Evolutionary conservation across 2,113 vertebrate species (phyloP), one percentile per base, ranked within the genome.

Genomic region (Egretta garzetta): DNA sequence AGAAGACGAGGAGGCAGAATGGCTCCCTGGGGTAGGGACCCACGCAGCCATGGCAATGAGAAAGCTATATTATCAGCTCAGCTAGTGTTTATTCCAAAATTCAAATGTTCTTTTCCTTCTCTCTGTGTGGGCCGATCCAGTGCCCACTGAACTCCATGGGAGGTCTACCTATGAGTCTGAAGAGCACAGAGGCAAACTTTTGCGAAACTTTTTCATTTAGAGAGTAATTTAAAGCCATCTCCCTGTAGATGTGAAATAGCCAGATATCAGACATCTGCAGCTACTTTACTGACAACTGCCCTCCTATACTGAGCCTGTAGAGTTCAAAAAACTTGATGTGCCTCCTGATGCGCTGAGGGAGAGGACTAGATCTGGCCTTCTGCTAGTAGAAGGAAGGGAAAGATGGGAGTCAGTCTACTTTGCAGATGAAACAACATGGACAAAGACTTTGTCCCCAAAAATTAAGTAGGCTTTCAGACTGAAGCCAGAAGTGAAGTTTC

Each of bases 251-350:
- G 58, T 49, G 49, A 52, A 82, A 88, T 17, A 88, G 24, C 23
- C 82, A 82, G 85, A 63, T 77, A 88, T 43, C 73, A 91, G 55
- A 63, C 56, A 91, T 33, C 39, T 75, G 53, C 77, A 75, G 66
- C 80, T 52, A 47, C 66, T 63, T 75, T 47, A 80, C 68, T 86
- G 87, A 56, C 55, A 95, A 63, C 26, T 86, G 67, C 83, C 76
- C 47, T 92, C 73, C 89, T 56, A 23, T 22, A 37, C 56, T 8
- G 50, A 87, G 81, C 64, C 68, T 55, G 50, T 30, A 32, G 66
- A 49, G 39, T 60, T 64, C 8, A 18, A 63, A 81, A 56, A 82
- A 37, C 19, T 72, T 26, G 14, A 72, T 81, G 32, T 53, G 52
- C 73, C 55, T 79, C 70, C 33, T 0, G 1, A 35, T 67, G 53